Conservation (phyloP, 1,140 invertebrate genomes). For the Parasteatoda tepidariorum region DNA sequence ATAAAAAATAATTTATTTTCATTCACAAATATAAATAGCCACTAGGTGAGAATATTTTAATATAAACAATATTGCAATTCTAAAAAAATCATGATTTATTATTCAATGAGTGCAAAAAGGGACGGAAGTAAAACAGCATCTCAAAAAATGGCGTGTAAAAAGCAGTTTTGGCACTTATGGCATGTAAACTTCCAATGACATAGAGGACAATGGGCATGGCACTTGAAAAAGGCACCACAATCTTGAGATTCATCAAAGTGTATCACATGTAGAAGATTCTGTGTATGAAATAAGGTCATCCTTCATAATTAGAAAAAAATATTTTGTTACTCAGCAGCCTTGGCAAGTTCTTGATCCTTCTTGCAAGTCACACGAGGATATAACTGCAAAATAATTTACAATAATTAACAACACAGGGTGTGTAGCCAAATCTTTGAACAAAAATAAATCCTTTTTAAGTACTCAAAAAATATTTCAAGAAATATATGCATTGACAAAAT, state of each 20-base stretch:
- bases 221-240: not conserved
- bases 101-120: too few species aligned
- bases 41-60: too few species aligned
- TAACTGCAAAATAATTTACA: conserved; percentile 69
- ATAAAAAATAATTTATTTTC: too few species aligned
- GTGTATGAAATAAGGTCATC: not conserved
- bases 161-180: not conserved
- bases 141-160: not conserved
- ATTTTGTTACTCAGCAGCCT: conserved; percentile 7
- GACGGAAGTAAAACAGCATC: not conserved
- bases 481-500: not conserved
- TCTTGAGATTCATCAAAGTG: not conserved
- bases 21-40: too few species aligned
- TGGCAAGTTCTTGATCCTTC: conserved; percentile 24
- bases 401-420: not conserved
- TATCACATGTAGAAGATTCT: not conserved
- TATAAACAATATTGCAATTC: too few species aligned
- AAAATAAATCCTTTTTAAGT: not conserved
- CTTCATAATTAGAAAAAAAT: not conserved
- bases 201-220: not conserved
- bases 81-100: too few species aligned
- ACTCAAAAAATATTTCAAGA: conserved; percentile 8
- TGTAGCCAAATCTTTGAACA: not conserved
- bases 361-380: conserved; percentile 74
- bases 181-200: not conserved